A percentile compares a stretch with the other conserved stretches of the same genome.
These are phyloP conservation scores for Brienomyrus brachyistius DNA, from an alignment of 2,113 vertebrate species.

Conservation along the genomic window DNA sequence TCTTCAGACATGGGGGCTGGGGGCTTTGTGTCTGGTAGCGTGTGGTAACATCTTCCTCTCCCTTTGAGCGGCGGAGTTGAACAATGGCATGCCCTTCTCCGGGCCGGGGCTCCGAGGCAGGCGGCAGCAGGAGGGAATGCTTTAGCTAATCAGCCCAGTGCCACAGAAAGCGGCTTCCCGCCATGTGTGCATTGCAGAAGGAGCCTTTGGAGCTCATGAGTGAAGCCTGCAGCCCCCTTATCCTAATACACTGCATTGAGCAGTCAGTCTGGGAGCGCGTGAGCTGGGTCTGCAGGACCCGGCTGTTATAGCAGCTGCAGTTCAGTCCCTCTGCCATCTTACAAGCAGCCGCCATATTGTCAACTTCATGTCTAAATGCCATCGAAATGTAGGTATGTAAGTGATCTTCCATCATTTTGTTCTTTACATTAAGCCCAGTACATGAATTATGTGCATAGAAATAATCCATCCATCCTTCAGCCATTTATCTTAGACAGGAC, in stretches of 20 bases:
- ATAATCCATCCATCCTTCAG: background rate
- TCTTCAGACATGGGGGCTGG: background rate
- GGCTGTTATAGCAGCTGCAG: background rate
- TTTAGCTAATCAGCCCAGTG: background rate
- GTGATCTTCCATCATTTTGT: background rate
- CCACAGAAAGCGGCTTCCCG: background rate
- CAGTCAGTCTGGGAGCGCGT: background rate
- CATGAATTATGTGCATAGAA: constrained; percentile 3
- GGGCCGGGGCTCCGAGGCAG: background rate
- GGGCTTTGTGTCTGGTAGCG: constrained; percentile 11
- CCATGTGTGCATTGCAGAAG: background rate
- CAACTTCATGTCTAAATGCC: background rate
- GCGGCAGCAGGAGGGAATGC: background rate
- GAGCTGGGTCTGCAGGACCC: background rate
- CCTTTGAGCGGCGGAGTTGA: background rate
- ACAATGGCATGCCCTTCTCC: background rate
- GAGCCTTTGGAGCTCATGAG: background rate
- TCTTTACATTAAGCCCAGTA: background rate
- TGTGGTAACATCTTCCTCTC: constrained; percentile 7
- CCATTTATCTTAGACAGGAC: background rate
- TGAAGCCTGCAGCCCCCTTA: background rate
- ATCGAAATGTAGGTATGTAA: background rate
- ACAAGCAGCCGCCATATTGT: background rate
- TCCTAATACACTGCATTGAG: background rate
- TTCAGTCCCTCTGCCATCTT: background rate